These are phyloP conservation scores for Aselliscus stoliczkanus DNA, from an alignment of 2,797 vertebrate genomes.

Conservation along the genomic window DNA sequence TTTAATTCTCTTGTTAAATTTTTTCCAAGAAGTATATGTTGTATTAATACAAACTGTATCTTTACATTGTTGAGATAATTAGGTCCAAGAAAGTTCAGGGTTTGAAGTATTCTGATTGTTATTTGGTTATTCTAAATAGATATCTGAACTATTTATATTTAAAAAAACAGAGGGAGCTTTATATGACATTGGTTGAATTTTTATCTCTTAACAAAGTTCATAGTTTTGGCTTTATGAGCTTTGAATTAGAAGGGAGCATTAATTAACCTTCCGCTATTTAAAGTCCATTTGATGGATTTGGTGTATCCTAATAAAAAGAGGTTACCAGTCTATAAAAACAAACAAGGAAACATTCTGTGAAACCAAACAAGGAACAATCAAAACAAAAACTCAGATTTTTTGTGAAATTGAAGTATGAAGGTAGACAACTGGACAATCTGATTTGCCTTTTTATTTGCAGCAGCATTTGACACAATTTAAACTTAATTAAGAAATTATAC, in stretches of 20 bases:
- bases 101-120: conserved; percentile 32
- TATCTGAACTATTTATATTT: conserved; percentile 24
- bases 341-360: conserved; percentile 37
- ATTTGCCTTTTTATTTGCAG: conserved; percentile 31
- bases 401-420: conserved; percentile 27
- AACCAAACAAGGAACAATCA: conserved; percentile 34
- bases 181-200: conserved; percentile 3
- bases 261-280: conserved; percentile 41
- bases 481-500: conserved; percentile 72
- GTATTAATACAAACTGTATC: background rate
- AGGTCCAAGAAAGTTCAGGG: background rate
- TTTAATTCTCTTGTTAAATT: conserved; percentile 44
- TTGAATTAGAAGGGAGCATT: conserved; percentile 8
- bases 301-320: conserved; percentile 24
- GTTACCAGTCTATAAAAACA: conserved; percentile 17
- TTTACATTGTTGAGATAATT: conserved; percentile 30
- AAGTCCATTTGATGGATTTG: conserved; percentile 44
- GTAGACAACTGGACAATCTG: background rate
- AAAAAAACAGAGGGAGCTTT: conserved; percentile 37
- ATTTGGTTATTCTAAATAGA: background rate
- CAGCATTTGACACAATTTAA: conserved; percentile 52
- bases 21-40: conserved; percentile 24
- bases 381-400: conserved; percentile 17
- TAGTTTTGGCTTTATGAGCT: background rate
- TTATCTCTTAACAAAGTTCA: conserved; percentile 23